phyloP scores from a whole-genome alignment of 2,888 invertebrate genomes.

The Mycalesis mineus region DNA sequence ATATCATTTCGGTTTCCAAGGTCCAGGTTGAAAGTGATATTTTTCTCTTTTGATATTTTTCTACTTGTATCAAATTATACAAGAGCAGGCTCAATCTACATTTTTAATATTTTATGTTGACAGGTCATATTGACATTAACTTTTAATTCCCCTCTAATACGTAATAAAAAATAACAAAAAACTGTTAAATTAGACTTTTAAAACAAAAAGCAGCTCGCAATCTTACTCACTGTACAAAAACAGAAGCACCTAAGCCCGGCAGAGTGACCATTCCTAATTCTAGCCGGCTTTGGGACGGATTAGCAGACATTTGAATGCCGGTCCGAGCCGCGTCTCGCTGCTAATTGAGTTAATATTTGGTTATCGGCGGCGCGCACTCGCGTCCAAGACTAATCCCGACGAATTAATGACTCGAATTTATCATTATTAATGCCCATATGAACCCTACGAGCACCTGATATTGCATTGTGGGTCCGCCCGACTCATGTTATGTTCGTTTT shows the following conservation, averaged over 20 bases:
- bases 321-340: conserved; percentile 54
- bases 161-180: not conserved
- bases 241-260: conserved; percentile 24
- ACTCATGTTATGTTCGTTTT: conserved; percentile 22
- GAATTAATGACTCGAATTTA: conserved; percentile 76
- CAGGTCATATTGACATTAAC: too few species aligned
- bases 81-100: too few species aligned
- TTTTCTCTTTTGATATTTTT: too few species aligned
- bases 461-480: conserved; percentile 35
- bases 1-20: too few species aligned
- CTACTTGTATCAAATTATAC: too few species aligned
- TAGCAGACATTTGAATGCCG: conserved; percentile 69
- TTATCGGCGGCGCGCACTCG: conserved; percentile 73
- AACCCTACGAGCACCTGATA: conserved; percentile 62
- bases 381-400: conserved; percentile 64
- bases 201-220: not conserved
- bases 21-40: too few species aligned
- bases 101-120: too few species aligned
- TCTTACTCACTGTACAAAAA: conserved; percentile 12
- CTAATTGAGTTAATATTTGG: conserved; percentile 80
- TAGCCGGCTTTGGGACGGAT: conserved; percentile 45
- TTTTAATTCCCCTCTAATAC: too few species aligned
- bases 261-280: conserved; percentile 39
- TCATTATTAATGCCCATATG: conserved; percentile 74
- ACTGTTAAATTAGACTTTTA: not conserved